Evolutionary conservation across 2,888 invertebrate species (phyloP).

Genomic region (Ichneumoninae sp.): DNA sequence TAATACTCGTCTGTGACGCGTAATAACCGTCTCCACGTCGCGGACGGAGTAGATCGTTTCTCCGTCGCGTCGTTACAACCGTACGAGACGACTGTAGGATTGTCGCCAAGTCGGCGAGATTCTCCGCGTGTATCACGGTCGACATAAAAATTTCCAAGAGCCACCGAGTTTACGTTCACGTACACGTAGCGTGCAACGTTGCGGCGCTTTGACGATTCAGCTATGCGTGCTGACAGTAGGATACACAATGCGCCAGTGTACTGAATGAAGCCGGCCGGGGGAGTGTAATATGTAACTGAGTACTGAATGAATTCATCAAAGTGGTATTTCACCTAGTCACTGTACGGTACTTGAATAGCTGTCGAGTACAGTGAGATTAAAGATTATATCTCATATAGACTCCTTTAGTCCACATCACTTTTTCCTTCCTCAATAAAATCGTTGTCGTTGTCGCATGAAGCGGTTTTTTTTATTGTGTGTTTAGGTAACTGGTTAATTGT

Average conservation of each 20-base stretch:
- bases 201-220: background rate
- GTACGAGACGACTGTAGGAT: slow-evolving; percentile 6
- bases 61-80: background rate
- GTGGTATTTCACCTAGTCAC: background rate
- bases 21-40: background rate
- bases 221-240: background rate
- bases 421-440: background rate
- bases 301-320: slow-evolving; percentile 4
- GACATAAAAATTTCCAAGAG: slow-evolving; percentile 16
- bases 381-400: background rate
- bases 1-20: background rate
- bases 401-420: background rate
- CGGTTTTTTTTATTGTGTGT: too few species aligned
- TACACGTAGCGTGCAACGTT: background rate
- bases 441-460: background rate
- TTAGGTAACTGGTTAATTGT: background rate
- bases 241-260: background rate
- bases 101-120: background rate
- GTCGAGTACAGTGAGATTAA: background rate
- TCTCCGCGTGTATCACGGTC: background rate
- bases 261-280: background rate
- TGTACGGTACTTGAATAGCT: background rate
- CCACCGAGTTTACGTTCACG: background rate
- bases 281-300: background rate
- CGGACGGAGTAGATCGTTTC: background rate